A percentile compares a stretch with the other conserved stretches of the same genome.
Conservation (phyloP, 2,797 vertebrate species). For the Pristis pectinata region DNA sequence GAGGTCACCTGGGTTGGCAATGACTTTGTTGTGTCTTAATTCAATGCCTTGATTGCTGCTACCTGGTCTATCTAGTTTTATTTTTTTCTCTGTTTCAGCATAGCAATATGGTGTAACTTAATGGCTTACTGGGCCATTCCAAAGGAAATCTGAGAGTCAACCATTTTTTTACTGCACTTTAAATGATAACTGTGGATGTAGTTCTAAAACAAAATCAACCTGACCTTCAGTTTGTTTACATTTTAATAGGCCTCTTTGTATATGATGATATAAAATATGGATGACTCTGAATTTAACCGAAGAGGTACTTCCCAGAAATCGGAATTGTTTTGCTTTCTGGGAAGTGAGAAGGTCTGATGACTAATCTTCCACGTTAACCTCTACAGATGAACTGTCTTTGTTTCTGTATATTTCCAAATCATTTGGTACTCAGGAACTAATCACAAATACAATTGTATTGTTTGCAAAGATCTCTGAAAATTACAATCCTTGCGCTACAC, state of each 20-base stretch:
- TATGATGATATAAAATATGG: not conserved
- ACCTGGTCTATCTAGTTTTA: no score
- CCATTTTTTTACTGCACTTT: not conserved
- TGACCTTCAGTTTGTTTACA: not conserved
- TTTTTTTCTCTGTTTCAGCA: no score
- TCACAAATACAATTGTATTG: not conserved
- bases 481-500: not conserved
- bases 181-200: not conserved
- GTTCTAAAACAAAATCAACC: not conserved
- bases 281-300: not conserved
- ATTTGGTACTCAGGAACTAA: not conserved
- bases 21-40: no score
- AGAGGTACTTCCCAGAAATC: not conserved
- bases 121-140: no score
- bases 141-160: no score
- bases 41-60: no score
- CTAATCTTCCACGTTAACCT: not conserved
- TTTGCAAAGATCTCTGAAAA: not conserved
- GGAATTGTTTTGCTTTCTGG: not conserved
- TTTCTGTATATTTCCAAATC: not conserved
- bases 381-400: not conserved
- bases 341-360: not conserved
- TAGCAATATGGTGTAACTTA: no score
- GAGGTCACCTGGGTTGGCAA: no score
- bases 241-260: not conserved